Evolutionary conservation across 2,888 invertebrate genomes (phyloP).

Genomic region (Carpatolechia fugitivella): DNA sequence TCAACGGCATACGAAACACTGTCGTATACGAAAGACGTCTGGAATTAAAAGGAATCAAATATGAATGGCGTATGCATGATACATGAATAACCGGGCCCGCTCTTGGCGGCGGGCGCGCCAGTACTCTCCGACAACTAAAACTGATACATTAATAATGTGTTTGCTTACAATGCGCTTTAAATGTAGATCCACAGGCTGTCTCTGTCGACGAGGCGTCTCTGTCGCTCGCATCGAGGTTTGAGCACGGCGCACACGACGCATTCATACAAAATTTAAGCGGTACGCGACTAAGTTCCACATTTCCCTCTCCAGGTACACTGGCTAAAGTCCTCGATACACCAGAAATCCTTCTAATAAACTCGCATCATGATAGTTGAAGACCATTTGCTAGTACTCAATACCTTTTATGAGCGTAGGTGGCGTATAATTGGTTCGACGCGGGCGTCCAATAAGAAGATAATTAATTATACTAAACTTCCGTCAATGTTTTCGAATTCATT

Average conservation of each 20-base stretch:
- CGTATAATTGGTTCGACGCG: no score
- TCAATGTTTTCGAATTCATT: no score
- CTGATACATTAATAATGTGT: conserved; percentile 77
- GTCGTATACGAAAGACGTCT: conserved; percentile 62
- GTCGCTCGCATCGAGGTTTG: conserved; percentile 33
- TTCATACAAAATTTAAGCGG: conserved; percentile 73
- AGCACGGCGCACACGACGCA: conserved; percentile 48
- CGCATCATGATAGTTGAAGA: no score
- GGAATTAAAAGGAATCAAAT: conserved; percentile 77
- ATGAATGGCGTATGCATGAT: conserved; percentile 73
- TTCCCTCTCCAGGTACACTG: conserved; percentile 63
- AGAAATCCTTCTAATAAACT: not conserved
- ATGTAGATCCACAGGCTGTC: conserved; percentile 70
- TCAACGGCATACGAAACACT: conserved; percentile 30
- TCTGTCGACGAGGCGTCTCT: conserved; percentile 39
- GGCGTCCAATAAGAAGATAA: no score
- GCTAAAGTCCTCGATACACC: conserved; percentile 9
- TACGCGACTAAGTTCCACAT: conserved; percentile 53
- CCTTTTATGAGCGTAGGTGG: no score
- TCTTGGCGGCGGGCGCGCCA: conserved; percentile 63
- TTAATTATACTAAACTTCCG: no score
- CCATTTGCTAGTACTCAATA: no score
- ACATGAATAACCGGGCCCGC: conserved; percentile 63
- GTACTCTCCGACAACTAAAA: conserved; percentile 74
- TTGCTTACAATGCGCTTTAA: conserved; percentile 80